Evolutionary conservation across 2,113 vertebrate species (phyloP), one percentile per base, ranked within the genome.

Genomic region (Periophthalmus modestus): DNA sequence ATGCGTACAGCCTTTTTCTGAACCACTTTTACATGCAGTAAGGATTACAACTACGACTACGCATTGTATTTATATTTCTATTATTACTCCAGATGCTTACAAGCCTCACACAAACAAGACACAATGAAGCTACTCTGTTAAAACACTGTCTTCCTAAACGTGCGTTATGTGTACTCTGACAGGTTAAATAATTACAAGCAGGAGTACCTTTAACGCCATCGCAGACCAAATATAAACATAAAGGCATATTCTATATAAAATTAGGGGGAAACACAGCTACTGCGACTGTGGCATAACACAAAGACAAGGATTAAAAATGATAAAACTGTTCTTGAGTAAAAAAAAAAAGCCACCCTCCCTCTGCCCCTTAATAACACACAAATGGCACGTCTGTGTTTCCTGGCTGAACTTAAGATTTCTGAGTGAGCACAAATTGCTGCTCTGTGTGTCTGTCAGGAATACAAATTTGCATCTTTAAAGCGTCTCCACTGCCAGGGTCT

Each of bases 401-500:
- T 81, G 80, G 78, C 88, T 84, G 82, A 89, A 88, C 78, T 88
- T 83, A 88, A 87, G 71, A 66, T 75, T 82, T 87, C 75, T 81
- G 87, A 88, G 90, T 87, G 84, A 94, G 33, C 34, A 74, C 83
- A 71, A 89, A 90, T 85, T 73, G 68, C 82, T 66, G 78, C 84
- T 87, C 83, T 74, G 77, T 74, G 77, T 86, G 88, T 92, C 88
- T 91, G 88, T 88, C 83, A 91, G 88, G 87, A 90, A 91, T 89
- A 89, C 82, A 82, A 89, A 92, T 93, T 93, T 90, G 87, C 90
- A 92, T 92, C 92, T 93, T 92, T 90, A 91, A 92, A 92, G 81
- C 87, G 78, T 81, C 79, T 82, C 70, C 79, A 78, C 81, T 90
- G 88, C 86, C 89, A 92, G 83, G 82, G 83, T 82, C 81, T 91